Evolutionary conservation across 1,140 invertebrate genomes (phyloP).

Genomic region (Papilio helenus): DNA sequence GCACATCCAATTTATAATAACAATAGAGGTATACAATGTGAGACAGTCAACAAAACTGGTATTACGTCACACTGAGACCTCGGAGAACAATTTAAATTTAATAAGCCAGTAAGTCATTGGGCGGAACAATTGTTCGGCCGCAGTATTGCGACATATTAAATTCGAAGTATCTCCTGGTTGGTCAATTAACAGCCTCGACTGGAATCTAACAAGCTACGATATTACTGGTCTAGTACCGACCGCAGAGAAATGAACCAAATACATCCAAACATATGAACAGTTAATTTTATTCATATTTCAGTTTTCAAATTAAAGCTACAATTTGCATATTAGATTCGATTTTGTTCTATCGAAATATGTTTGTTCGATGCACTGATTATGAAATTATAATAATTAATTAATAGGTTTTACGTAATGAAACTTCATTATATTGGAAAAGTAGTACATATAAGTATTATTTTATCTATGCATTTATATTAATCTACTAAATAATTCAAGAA

Average conservation of each 20-base stretch:
- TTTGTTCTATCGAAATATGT: background rate
- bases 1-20: background rate
- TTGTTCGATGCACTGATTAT: constrained; percentile 2
- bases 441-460: too few species aligned
- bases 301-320: constrained; percentile 26
- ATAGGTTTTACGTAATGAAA: background rate
- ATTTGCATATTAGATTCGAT: constrained; percentile 21
- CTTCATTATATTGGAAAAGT: background rate
- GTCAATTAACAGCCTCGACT: constrained; percentile 60
- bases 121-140: constrained; percentile 30
- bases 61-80: background rate
- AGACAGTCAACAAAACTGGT: background rate
- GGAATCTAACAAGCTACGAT: constrained; percentile 60
- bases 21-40: background rate
- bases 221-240: constrained; percentile 49
- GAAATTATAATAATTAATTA: constrained; percentile 12
- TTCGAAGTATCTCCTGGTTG: constrained; percentile 55
- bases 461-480: background rate
- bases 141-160: constrained; percentile 47
- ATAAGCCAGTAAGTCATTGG: constrained; percentile 30
- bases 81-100: constrained; percentile 31
- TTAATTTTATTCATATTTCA: constrained; percentile 34
- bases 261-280: constrained; percentile 19
- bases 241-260: constrained; percentile 43
- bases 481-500: background rate